Percentiles rank a stretch among this genome's conserved stretches.
Evolutionary conservation across 2,797 vertebrate genomes (phyloP).

Genomic region (Huso huso): DNA sequence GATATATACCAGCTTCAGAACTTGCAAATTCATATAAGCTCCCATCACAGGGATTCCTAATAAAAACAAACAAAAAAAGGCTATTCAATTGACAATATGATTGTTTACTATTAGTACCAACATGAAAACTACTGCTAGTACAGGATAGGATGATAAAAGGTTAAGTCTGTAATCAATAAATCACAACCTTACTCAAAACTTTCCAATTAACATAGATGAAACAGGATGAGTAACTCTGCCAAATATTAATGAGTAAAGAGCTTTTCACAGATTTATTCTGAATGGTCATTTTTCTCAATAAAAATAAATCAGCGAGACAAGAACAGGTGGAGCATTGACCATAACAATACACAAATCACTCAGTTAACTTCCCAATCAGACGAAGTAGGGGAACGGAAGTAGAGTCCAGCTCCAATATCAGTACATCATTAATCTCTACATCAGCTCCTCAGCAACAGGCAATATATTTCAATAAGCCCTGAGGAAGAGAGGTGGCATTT

Average conservation of each 20-base stretch:
- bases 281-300: constrained; percentile 4
- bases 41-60: too few relatives aligned
- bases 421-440: constrained; percentile 24
- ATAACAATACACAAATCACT: constrained; percentile 14
- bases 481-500: constrained; percentile 18
- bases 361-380: constrained; percentile 14
- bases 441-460: constrained; percentile 24
- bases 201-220: neutral
- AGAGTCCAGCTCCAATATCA: constrained; percentile 21
- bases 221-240: neutral
- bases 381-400: constrained; percentile 20
- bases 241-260: neutral
- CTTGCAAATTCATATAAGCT: too few relatives aligned
- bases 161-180: neutral
- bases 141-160: neutral
- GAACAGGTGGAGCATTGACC: constrained; percentile 6
- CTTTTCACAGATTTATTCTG: neutral
- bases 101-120: too few relatives aligned
- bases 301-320: constrained; percentile 2
- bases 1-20: too few relatives aligned
- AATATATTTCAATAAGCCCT: constrained; percentile 26
- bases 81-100: too few relatives aligned
- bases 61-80: too few relatives aligned
- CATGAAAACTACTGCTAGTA: too few relatives aligned
- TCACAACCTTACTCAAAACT: neutral